Evolutionary conservation across 2,888 invertebrate species (phyloP), one percentile per base, ranked within the genome.

Genomic region (Habroteleia sp.): DNA sequence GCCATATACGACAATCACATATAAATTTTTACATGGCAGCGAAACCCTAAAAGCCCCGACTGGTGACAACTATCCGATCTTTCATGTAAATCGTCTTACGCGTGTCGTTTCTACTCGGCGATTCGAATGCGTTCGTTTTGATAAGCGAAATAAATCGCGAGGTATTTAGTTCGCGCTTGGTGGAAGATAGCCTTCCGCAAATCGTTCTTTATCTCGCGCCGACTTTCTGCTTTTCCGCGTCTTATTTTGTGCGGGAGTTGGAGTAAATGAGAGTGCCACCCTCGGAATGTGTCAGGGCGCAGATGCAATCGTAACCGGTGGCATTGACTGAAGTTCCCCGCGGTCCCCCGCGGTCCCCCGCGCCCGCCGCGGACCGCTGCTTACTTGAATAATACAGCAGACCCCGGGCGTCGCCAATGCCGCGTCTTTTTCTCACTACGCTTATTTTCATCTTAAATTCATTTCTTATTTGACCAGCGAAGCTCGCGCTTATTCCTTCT

Each of bases 221-320:
- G 39, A 39, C 39, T 66, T 46, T 66, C 27, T 27, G 29, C 46
- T 37, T 54, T 48, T 54, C 10, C 10, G 39, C 17, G 33, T 68
- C 68, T 54, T 62, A 48, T 71, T 33, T 71, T 54, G 27, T 16
- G 14, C 35, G 48, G 23, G 20, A 50, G 62, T 54, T 65, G 50
- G 41, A n/a, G 56, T 33, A 58, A 54, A 72, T 41, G 72, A 72
- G 35, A 25, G 27, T 23, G 60, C 39, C 52, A 72, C 63, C 72
- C 72, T 63, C 56, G 56, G 41, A 56, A 46, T 25, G 56, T 54
- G 48, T 63, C 48, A 44, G 71, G 39, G 46, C 58, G 65, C 63
- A 65, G 63, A 72, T 72, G 65, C 72, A 56, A 72, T 65, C 72
- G 72, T 65, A 72, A 63, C 72, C 42, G 48, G 63, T 72, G 72